A percentile compares a stretch with the other conserved stretches of the same genome.
Conservation (phyloP, 2,797 vertebrate genomes). For the Sphenodon punctatus region DNA sequence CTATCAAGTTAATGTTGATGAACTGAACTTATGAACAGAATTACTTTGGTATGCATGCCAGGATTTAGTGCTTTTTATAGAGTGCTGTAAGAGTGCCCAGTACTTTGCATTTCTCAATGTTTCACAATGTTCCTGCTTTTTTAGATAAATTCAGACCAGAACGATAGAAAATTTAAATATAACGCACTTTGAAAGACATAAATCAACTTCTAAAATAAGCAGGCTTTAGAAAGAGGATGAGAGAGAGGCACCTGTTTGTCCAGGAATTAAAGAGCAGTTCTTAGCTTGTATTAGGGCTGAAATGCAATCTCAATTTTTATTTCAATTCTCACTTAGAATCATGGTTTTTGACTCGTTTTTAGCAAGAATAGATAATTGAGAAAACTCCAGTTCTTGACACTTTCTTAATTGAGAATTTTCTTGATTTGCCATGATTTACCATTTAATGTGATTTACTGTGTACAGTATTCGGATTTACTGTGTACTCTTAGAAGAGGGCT, state of each 20-base stretch:
- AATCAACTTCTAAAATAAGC: not conserved
- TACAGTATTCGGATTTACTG: not conserved
- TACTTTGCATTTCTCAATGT: no score
- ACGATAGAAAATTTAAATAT: not conserved
- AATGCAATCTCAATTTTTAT: no score
- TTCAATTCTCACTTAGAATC: no score
- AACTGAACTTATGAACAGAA: not conserved
- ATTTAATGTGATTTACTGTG: no score
- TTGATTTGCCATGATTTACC: no score
- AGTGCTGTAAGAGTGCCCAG: not conserved
- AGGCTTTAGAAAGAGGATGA: not conserved
- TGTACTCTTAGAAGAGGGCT: no score
- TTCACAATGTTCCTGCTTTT: not conserved
- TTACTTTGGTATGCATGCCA: not conserved
- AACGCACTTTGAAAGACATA: not conserved
- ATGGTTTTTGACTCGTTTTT: no score
- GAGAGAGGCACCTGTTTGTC: rapidly evolving
- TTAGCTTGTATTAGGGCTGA: no score
- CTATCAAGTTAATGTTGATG: not conserved
- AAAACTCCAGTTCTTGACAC: no score
- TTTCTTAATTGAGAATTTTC: no score
- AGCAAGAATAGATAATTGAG: no score
- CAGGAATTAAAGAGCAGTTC: not conserved
- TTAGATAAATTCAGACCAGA: not conserved
- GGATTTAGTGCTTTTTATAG: not conserved